Conservation (phyloP, 2,113 vertebrate species). For the Notarius lentiginosus region DNA sequence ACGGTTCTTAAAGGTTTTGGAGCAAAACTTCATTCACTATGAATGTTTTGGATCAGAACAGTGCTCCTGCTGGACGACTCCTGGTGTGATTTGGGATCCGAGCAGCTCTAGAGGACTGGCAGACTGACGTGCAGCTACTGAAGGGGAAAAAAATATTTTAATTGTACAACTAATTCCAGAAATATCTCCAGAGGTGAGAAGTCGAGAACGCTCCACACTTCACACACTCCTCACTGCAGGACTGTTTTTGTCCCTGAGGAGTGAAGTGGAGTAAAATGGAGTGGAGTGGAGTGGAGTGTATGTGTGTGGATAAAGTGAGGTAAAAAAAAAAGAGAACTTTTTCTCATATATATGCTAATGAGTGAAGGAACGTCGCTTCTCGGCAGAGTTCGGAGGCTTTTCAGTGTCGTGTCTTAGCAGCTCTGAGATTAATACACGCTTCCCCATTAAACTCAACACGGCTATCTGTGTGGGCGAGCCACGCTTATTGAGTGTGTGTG, state of each 20-base stretch:
- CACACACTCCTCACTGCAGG: neutral
- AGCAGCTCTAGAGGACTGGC: neutral
- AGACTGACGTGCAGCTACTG: neutral
- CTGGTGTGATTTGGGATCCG: neutral
- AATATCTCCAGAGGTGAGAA: neutral
- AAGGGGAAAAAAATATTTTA: neutral
- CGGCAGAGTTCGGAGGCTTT: constrained; percentile 58
- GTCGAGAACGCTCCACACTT: neutral
- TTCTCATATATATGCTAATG: constrained; percentile 81
- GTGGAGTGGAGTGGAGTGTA: constrained; percentile 16
- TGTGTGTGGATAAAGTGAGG: constrained; percentile 39
- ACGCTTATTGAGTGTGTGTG: neutral
- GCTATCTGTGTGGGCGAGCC: constrained; percentile 34
- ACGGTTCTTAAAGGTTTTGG: no score
- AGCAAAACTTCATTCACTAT: no score
- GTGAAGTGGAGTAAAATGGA: constrained; percentile 4
- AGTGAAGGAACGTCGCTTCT: constrained; percentile 55
- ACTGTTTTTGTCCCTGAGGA: neutral
- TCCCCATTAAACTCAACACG: constrained; percentile 45
- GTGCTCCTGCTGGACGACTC: no score
- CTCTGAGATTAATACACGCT: constrained; percentile 55
- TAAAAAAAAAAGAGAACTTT: constrained; percentile 64
- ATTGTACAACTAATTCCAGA: neutral
- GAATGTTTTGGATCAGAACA: no score
- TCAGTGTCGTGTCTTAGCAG: constrained; percentile 57